Conservation (phyloP, 2,797 vertebrate species). For the Dicrostonyx torquatus region DNA sequence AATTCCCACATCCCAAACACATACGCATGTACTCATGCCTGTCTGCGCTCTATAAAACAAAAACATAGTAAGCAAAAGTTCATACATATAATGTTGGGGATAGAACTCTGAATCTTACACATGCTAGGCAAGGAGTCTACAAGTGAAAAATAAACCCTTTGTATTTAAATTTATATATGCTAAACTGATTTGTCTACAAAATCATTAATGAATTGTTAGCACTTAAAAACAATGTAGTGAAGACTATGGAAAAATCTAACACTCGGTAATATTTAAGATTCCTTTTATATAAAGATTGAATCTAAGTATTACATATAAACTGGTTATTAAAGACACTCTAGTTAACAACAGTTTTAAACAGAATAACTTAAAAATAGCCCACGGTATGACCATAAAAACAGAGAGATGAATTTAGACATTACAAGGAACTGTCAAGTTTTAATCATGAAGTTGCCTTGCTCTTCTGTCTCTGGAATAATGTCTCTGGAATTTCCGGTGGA, state of each 20-base stretch:
- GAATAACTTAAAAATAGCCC: conserved; percentile 43
- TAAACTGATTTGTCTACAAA: conserved; percentile 49
- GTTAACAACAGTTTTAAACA: conserved; percentile 57
- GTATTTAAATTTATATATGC: conserved; percentile 13
- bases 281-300: conserved; percentile 22
- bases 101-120: not conserved
- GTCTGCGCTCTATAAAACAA: not conserved
- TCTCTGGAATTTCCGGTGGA: conserved; percentile 73
- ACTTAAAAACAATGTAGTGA: conserved; percentile 60
- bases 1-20: not conserved
- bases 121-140: not conserved
- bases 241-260: conserved; percentile 49
- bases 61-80: not conserved
- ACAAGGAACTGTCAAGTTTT: conserved; percentile 61
- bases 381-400: conserved; percentile 56
- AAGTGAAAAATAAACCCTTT: not conserved
- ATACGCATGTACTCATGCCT: not conserved
- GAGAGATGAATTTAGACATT: conserved; percentile 57
- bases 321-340: conserved; percentile 46
- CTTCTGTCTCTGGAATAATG: conserved; percentile 66
- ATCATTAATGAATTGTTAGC: conserved; percentile 35
- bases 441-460: conserved; percentile 61
- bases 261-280: conserved; percentile 47
- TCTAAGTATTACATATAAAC: conserved; percentile 37
- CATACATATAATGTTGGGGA: not conserved